These are phyloP conservation scores for Tetranychus truncatus DNA, from an alignment of 2,888 invertebrate genomes.

Conservation along the genomic window DNA sequence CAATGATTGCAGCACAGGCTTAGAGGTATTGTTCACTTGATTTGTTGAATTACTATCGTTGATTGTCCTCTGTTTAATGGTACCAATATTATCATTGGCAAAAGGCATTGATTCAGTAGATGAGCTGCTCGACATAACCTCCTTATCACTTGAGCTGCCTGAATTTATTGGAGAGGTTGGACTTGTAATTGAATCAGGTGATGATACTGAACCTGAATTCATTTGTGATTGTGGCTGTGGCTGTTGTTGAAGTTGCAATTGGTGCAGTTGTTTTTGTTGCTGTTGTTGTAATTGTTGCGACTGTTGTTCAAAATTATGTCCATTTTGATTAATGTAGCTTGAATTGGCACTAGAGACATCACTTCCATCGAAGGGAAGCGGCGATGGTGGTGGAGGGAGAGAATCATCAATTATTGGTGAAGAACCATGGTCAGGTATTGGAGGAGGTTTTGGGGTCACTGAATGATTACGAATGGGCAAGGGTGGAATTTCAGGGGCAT, in stretches of 20 bases:
- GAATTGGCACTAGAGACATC: neutral
- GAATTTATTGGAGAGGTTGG: neutral
- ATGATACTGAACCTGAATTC: neutral
- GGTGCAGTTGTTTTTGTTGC: too few species aligned
- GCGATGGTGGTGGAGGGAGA: neutral
- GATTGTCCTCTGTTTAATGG: conserved; percentile 32
- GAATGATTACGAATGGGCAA: conserved; percentile 8
- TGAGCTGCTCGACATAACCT: conserved; percentile 36
- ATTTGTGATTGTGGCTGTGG: neutral
- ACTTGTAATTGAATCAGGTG: neutral
- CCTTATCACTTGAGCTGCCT: conserved; percentile 4
- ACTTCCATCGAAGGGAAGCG: neutral
- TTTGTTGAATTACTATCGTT: too few species aligned
- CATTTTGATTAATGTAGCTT: neutral
- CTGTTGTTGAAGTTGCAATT: conserved; percentile 6
- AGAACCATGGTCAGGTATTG: conserved; percentile 22
- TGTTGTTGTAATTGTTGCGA: too few species aligned
- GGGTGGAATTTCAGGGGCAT: conserved; percentile 25
- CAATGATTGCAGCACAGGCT: too few species aligned
- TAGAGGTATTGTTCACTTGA: too few species aligned
- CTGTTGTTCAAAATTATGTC: neutral
- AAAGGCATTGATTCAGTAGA: conserved; percentile 85
- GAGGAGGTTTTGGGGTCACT: conserved; percentile 27
- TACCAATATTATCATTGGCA: conserved; percentile 95
- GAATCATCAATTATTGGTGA: conserved; percentile 11